Conservation (phyloP, 2,888 invertebrate species). For the Microctonus brassicae region DNA sequence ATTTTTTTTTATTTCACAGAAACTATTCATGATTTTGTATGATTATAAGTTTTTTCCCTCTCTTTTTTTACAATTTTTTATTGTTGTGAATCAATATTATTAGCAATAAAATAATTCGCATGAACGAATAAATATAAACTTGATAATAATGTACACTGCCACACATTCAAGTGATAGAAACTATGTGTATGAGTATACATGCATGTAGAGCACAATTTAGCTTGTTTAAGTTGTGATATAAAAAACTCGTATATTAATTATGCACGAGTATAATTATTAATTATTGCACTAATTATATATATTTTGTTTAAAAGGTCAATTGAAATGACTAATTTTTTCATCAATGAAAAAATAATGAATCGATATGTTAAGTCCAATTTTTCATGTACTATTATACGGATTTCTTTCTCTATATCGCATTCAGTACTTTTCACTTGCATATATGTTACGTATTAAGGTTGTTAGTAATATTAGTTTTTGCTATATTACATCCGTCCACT, state of each 20-base stretch:
- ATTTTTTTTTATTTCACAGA: neutral
- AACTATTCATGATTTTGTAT: neutral
- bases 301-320: neutral
- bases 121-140: neutral
- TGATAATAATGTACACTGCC: slow-evolving; percentile 28
- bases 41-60: too few relatives aligned
- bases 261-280: slow-evolving; percentile 18
- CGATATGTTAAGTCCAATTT: neutral
- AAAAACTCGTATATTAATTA: slow-evolving; percentile 34
- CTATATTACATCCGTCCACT: slow-evolving; percentile 5
- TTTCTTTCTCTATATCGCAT: neutral
- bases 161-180: slow-evolving; percentile 6
- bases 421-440: too few relatives aligned
- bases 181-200: neutral
- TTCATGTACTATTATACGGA: neutral
- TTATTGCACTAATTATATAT: neutral
- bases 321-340: neutral
- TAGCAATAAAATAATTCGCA: neutral
- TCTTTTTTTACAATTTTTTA: neutral
- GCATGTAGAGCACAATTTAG: neutral
- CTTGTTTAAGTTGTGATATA: slow-evolving; percentile 47
- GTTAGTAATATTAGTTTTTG: too few relatives aligned
- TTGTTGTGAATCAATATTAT: neutral
- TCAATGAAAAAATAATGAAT: neutral
- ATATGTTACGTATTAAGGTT: too few relatives aligned